A percentile compares a stretch with the other conserved stretches of the same genome.
These are phyloP conservation scores for Heliconius eleuchia DNA, from an alignment of 1,140 invertebrate genomes.

Conservation along the genomic window DNA sequence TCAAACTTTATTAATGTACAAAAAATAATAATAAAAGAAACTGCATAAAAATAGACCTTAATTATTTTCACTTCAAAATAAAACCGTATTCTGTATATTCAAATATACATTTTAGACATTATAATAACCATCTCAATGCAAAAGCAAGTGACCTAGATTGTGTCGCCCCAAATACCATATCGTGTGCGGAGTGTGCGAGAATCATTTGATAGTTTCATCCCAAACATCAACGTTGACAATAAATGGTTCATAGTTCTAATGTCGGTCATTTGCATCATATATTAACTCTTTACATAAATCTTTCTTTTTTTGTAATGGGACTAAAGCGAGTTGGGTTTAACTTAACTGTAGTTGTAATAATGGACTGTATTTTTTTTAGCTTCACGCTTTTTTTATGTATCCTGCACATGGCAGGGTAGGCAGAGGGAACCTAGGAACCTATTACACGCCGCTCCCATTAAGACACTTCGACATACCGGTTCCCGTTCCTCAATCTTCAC, in stretches of 20 bases:
- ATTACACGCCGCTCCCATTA: neutral
- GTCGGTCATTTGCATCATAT: neutral
- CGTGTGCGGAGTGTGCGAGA: constrained; percentile 57
- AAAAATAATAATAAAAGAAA: too few species aligned
- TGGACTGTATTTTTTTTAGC: neutral
- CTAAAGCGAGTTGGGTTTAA: neutral
- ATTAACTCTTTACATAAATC: neutral
- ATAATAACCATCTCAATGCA: constrained; percentile 8
- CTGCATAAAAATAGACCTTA: too few species aligned
- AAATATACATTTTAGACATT: constrained; percentile 1
- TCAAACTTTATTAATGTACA: too few species aligned
- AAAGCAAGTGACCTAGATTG: constrained; percentile 72
- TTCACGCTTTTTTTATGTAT: neutral
- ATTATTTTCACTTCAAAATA: neutral
- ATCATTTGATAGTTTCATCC: constrained; percentile 47
- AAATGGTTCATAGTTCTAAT: constrained; percentile 4
- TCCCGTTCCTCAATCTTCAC: too few species aligned
- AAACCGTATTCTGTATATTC: neutral
- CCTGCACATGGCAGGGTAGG: too few species aligned
- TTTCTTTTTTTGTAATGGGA: constrained; percentile 5
- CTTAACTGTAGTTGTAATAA: neutral
- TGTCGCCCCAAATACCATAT: constrained; percentile 65
- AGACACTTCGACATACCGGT: neutral
- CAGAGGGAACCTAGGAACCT: too few species aligned
- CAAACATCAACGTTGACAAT: constrained; percentile 8